phyloP scores from a whole-genome alignment of 2,888 invertebrate genomes.

The Parapristionchus giblindavisi region DNA sequence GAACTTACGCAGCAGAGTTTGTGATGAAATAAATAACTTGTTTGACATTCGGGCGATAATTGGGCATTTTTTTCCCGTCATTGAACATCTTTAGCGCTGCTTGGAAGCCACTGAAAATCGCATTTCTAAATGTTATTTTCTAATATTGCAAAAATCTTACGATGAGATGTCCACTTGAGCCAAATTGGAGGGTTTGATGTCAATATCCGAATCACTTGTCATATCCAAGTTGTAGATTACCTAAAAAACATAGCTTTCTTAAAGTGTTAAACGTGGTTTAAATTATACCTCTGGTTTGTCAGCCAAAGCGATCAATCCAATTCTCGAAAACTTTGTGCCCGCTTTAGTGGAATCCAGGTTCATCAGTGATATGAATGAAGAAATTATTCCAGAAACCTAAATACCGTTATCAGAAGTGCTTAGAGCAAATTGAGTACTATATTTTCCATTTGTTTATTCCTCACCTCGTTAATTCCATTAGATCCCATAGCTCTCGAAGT shows the following conservation, averaged over 20 bases:
- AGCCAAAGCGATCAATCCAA: neutral
- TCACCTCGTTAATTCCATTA: slow-evolving; percentile 3
- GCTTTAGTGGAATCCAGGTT: neutral
- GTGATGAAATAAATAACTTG: slow-evolving; percentile 10
- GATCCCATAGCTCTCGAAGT: slow-evolving; percentile 4
- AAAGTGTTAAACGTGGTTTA: neutral
- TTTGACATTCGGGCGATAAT: neutral
- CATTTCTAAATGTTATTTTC: neutral
- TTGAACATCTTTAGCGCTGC: neutral
- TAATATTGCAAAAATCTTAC: neutral
- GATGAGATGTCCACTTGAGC: neutral
- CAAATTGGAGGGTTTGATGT: neutral
- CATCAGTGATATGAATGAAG: neutral
- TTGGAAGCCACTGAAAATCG: slow-evolving; percentile 1
- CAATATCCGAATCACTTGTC: neutral
- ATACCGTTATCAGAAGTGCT: neutral
- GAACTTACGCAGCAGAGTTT: neutral
- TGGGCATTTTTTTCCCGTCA: neutral
- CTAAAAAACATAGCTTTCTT: neutral
- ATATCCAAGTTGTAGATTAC: slow-evolving; percentile 2
- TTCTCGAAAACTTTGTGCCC: neutral
- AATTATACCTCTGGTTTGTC: neutral
- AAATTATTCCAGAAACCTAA: neutral
- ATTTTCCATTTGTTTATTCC: neutral
- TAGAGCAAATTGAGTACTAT: neutral